Percentiles rank a stretch among this genome's conserved stretches.
These are phyloP conservation scores for Vultur gryphus DNA, from an alignment of 2,797 vertebrate species.

Conservation along the genomic window DNA sequence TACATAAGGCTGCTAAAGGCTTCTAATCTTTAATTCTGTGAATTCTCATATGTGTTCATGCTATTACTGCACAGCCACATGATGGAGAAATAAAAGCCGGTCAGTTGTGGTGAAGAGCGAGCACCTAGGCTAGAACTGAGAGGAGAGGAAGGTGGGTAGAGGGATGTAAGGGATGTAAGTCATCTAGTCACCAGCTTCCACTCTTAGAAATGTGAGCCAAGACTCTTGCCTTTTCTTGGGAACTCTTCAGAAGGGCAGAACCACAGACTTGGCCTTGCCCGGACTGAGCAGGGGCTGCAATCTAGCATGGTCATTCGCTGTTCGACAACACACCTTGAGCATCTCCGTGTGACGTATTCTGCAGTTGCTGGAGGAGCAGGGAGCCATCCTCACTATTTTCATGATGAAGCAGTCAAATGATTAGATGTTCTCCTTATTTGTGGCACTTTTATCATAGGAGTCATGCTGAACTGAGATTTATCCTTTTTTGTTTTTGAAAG, in stretches of 20 bases:
- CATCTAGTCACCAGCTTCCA: not conserved
- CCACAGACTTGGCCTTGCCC: not conserved
- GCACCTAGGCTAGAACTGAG: not conserved
- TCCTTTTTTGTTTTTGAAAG: not conserved
- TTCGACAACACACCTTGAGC: not conserved
- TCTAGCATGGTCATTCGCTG: not conserved
- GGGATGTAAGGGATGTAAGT: not conserved
- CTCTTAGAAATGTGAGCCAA: not conserved
- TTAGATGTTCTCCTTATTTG: not conserved
- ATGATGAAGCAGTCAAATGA: not conserved
- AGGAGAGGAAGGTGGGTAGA: not conserved
- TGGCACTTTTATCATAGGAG: not conserved
- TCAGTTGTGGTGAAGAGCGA: not conserved
- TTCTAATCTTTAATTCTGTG: not conserved
- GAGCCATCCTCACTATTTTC: not conserved
- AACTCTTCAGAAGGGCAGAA: not conserved
- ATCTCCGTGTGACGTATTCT: not conserved
- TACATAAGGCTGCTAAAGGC: not conserved
- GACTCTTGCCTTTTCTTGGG: not conserved
- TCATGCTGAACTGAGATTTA: not conserved
- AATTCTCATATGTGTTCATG: not conserved
- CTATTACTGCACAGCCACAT: not conserved
- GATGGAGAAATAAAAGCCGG: not conserved
- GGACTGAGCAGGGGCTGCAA: not conserved
- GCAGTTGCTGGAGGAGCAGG: not conserved